phyloP scores from a whole-genome alignment of 2,113 vertebrate genomes.

The Ptychochromis oligacanthus region DNA sequence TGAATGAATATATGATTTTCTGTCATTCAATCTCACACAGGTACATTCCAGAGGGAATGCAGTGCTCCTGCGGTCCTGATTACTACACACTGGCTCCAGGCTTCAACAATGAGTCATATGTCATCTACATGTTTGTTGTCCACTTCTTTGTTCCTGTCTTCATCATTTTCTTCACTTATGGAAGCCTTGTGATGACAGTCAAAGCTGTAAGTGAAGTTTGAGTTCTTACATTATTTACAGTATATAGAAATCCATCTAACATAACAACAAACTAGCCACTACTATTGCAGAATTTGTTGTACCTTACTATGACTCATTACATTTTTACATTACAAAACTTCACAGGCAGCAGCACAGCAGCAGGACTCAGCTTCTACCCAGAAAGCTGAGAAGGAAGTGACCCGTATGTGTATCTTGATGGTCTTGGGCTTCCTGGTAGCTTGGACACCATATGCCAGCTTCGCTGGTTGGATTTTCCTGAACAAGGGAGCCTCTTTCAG shows the following conservation, averaged over 20 bases:
- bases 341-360: slow-evolving; percentile 78
- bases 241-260: no score
- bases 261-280: neutral
- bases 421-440: slow-evolving; percentile 81
- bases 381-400: slow-evolving; percentile 86
- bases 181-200: slow-evolving; percentile 82
- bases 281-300: neutral
- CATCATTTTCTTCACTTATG: slow-evolving; percentile 82
- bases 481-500: slow-evolving; percentile 82
- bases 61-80: slow-evolving; percentile 82
- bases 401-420: slow-evolving; percentile 84
- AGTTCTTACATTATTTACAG: neutral
- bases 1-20: neutral
- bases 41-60: slow-evolving; percentile 82
- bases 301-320: neutral
- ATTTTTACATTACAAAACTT: neutral
- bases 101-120: slow-evolving; percentile 81
- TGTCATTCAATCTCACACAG: slow-evolving; percentile 52
- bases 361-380: slow-evolving; percentile 84
- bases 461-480: slow-evolving; percentile 80
- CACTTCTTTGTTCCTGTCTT: slow-evolving; percentile 78
- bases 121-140: slow-evolving; percentile 67
- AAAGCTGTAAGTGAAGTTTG: slow-evolving; percentile 73
- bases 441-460: slow-evolving; percentile 80
- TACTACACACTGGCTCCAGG: slow-evolving; percentile 82